phyloP scores from a whole-genome alignment of 2,888 invertebrate species.

The Megalurothrips usitatus region DNA sequence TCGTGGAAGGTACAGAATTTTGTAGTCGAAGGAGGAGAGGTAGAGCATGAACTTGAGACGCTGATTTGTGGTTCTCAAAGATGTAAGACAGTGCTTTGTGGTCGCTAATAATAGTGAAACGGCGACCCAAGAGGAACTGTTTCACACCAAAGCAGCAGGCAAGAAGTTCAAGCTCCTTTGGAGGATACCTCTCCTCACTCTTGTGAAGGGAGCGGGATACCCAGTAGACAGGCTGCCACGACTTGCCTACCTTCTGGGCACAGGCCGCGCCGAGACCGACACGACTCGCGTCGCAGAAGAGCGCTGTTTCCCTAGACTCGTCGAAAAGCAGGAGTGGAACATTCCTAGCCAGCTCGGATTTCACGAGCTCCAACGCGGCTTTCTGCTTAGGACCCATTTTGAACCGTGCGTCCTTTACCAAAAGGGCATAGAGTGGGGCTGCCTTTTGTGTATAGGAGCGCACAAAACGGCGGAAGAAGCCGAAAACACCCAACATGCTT shows the following conservation, averaged over 20 bases:
- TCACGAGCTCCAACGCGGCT: background rate
- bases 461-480: background rate
- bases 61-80: background rate
- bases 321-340: background rate
- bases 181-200: background rate
- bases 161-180: background rate
- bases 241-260: background rate
- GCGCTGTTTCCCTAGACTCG: background rate
- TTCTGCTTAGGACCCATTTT: background rate
- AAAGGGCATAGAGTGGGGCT: background rate
- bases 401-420: background rate
- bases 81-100: background rate
- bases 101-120: background rate
- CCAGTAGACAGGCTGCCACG: background rate
- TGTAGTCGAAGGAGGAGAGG: background rate
- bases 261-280: background rate
- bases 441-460: background rate
- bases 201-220: background rate
- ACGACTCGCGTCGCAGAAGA: background rate
- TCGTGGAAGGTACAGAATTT: background rate
- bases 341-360: background rate
- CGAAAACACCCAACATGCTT: background rate
- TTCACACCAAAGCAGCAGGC: background rate
- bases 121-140: background rate
- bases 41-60: background rate